Base-by-base conservation (phyloP, 2,113 vertebrate genomes). In the Campylomormyrus numenius region DNA sequence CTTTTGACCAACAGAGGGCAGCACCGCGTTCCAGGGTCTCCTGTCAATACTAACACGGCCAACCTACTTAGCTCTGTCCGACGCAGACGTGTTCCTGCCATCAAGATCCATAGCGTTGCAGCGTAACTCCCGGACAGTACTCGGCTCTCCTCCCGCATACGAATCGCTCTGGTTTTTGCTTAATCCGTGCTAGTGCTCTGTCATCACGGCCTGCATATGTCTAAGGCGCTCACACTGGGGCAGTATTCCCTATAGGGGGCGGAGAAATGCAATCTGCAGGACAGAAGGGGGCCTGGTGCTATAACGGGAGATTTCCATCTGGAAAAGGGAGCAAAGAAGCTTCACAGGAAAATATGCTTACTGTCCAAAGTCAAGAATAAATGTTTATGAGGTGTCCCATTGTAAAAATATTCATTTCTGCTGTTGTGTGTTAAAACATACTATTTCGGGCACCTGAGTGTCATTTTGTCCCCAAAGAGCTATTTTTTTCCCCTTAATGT, bases 341-440 rank as follows among this genome's bases (percentile, higher is more conserved):
- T 92, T 91, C 83, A 91, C 91, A 92, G 90, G 90, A 66, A 88
- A 90, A 88, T 39, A 77, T 74, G 48, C 31, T 52, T 88, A 86
- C 85, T 35, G 27, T 11, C 27, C 50, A 53, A 53, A 56, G 49
- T 53, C 46, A 31, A 87, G 24, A 87, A 87, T 35, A 87, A 56
- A 19, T 52, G 50, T 56, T 53, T 39, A 53, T 53, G n/a, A 27
- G 24, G 24, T 9, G 39, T 21, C 15, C 19, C 83, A 85, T 21
- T 85, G 45, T 48, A 85, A 85, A 85, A 46, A 85, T 46, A 85
- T 46, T 46, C 45, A n/a, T 80, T 80, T 42, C 21, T 85, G 45
- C 45, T 48, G 83, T 46, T 85, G 39, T n/a, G 45, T 48, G 24
- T 48, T 45, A 24, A 85, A 46, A 85, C 9, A 85, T 46, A 80